These are phyloP conservation scores for Emydura subglobosa DNA, from an alignment of 2,113 vertebrate species.

Conservation along the genomic window DNA sequence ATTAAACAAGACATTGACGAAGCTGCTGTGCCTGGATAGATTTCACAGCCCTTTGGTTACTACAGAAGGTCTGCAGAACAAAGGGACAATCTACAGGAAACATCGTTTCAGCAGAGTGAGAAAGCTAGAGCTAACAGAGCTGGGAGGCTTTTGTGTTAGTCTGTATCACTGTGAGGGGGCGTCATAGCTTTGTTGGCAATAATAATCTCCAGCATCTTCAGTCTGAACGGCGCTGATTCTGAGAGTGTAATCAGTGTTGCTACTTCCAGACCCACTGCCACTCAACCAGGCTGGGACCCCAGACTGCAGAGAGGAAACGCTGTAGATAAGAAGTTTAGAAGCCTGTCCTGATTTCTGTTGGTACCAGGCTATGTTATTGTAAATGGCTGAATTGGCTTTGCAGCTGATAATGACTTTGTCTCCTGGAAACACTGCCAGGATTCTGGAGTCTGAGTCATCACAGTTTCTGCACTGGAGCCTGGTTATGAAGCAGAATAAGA, in stretches of 20 bases:
- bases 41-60: too few species aligned
- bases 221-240: neutral
- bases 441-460: neutral
- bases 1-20: too few species aligned
- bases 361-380: neutral
- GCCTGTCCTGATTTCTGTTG: neutral
- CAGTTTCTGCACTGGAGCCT: neutral
- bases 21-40: too few species aligned
- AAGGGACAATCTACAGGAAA: too few species aligned
- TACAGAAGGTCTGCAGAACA: too few species aligned
- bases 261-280: neutral
- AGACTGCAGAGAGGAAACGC: fast-evolving
- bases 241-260: neutral
- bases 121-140: too few species aligned
- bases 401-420: constrained; percentile 16
- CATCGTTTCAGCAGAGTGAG: too few species aligned
- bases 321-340: neutral
- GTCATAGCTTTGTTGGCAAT: too few species aligned
- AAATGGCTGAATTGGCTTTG: neutral
- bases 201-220: neutral
- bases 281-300: neutral
- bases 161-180: too few species aligned
- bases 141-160: too few species aligned
- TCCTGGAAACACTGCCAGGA: constrained; percentile 1
- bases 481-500: neutral